Evolutionary conservation across 1,140 invertebrate species (phyloP).

Genomic region (Papilio xuthus): DNA sequence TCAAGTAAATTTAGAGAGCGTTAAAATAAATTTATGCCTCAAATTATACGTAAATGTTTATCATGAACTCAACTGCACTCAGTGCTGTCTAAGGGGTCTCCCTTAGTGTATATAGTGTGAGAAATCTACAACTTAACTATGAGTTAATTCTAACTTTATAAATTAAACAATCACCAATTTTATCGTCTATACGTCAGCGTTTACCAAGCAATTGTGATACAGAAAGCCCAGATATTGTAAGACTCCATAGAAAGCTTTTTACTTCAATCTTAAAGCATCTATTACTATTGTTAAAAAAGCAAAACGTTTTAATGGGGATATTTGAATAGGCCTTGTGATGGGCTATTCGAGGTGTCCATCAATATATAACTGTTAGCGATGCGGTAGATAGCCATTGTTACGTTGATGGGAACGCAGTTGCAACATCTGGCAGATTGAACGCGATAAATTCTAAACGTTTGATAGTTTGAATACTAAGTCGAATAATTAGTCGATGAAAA

Average conservation of each 20-base stretch:
- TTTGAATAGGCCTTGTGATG: conserved; percentile 29
- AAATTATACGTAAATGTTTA: too few species aligned
- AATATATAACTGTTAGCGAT: conserved; percentile 33
- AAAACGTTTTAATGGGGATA: conserved; percentile 12
- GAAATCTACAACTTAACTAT: not conserved
- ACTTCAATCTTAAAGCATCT: conserved; percentile 6
- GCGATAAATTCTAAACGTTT: not conserved
- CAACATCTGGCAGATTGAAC: conserved; percentile 24
- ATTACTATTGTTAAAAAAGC: conserved; percentile 20
- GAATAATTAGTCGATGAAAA: too few species aligned
- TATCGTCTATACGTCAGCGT: not conserved
- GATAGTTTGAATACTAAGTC: not conserved
- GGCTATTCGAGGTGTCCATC: conserved; percentile 29
- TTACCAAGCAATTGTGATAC: not conserved
- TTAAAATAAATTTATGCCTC: too few species aligned
- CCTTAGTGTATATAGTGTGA: too few species aligned
- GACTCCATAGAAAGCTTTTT: not conserved
- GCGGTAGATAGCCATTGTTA: conserved; percentile 27
- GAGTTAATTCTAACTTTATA: not conserved
- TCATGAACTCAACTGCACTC: too few species aligned
- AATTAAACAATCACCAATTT: not conserved
- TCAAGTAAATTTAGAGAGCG: too few species aligned
- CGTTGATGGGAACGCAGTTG: conserved; percentile 9
- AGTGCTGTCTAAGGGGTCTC: too few species aligned
- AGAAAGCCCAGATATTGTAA: not conserved